These are phyloP conservation scores for Hylia prasina DNA, from an alignment of 2,113 vertebrate genomes.

Conservation along the genomic window DNA sequence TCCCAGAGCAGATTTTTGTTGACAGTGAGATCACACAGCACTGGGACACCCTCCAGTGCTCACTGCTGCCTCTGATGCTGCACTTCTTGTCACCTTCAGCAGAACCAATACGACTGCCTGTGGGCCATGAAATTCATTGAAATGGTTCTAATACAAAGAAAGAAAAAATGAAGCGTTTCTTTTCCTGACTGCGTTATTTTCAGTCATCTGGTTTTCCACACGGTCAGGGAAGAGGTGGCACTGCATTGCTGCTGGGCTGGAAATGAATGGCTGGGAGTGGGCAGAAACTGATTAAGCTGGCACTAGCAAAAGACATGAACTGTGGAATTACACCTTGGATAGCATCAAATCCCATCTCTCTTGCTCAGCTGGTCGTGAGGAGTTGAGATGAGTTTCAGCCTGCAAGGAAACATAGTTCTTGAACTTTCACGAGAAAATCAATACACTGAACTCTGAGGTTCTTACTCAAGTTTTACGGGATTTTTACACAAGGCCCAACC, in stretches of 20 bases:
- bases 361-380: slow-evolving; percentile 34
- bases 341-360: slow-evolving; percentile 42
- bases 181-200: not conserved
- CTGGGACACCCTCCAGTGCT: not conserved
- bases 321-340: slow-evolving; percentile 40
- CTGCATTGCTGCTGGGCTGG: slow-evolving; percentile 27
- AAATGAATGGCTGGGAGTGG: slow-evolving; percentile 14
- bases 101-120: not conserved
- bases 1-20: not conserved
- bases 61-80: not conserved
- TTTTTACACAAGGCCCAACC: not conserved
- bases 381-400: slow-evolving; percentile 23
- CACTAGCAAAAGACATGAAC: not conserved
- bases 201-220: not conserved
- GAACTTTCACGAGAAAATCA: slow-evolving; percentile 22
- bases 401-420: slow-evolving; percentile 11
- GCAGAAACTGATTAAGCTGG: slow-evolving; percentile 2
- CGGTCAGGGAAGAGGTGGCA: not conserved
- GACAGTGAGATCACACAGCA: not conserved
- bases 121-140: not conserved
- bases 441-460: not conserved
- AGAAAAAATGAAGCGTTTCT: not conserved
- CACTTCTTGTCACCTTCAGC: not conserved
- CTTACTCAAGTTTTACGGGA: not conserved
- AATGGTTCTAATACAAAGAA: not conserved